phyloP scores from a whole-genome alignment of 2,797 vertebrate genomes.

The Serranus cabrilla region DNA sequence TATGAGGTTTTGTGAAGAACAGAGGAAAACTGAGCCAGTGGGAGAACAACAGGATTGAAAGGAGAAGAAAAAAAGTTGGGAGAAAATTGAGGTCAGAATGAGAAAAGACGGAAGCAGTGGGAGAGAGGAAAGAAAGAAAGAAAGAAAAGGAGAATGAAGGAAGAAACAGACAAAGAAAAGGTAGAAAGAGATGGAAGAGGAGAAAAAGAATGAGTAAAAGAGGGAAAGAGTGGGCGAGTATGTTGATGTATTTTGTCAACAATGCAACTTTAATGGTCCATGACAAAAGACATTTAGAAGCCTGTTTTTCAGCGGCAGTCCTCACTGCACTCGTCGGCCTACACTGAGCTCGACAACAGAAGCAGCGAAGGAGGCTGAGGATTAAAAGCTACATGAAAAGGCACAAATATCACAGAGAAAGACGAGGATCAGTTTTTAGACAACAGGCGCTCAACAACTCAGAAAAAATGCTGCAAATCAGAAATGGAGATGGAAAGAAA shows the following conservation, averaged over 20 bases:
- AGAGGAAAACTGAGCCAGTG: neutral
- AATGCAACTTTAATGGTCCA: slow-evolving; percentile 43
- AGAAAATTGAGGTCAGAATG: neutral
- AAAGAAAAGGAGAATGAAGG: neutral
- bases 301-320: slow-evolving; percentile 31
- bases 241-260: slow-evolving; percentile 47
- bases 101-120: neutral
- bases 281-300: slow-evolving; percentile 56
- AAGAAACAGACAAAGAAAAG: neutral
- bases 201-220: neutral
- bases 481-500: slow-evolving; percentile 1
- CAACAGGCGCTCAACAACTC: neutral
- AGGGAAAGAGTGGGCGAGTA: neutral
- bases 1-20: neutral
- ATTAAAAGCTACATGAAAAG: slow-evolving; percentile 33
- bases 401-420: slow-evolving; percentile 15
- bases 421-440: slow-evolving; percentile 1
- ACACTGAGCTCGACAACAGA: slow-evolving; percentile 28
- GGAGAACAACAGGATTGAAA: neutral
- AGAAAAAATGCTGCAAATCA: slow-evolving; percentile 1
- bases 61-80: neutral
- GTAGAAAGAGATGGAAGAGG: too few relatives aligned
- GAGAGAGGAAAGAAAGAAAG: neutral
- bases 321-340: slow-evolving; percentile 22
- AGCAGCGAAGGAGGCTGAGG: slow-evolving; percentile 17